Evolutionary conservation across 2,888 invertebrate species (phyloP).

Genomic region (Schizotus pectinicornis): DNA sequence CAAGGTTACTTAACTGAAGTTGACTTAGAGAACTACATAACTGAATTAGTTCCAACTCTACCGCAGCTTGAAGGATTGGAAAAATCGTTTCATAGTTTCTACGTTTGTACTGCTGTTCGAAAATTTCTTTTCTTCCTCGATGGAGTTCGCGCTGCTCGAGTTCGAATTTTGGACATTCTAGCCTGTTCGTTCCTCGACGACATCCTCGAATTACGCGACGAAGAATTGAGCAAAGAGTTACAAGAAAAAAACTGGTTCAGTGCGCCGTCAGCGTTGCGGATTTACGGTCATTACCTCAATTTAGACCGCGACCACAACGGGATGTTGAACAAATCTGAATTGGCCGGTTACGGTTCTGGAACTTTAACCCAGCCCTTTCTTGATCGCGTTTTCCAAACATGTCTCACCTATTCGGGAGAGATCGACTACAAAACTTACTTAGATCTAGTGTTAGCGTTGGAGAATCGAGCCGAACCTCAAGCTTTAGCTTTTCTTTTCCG

Average conservation of each 20-base stretch:
- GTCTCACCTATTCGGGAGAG: slow-evolving; percentile 91
- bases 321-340: slow-evolving; percentile 90
- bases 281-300: slow-evolving; percentile 93
- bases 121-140: slow-evolving; percentile 97
- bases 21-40: slow-evolving; percentile 93
- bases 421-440: slow-evolving; percentile 98
- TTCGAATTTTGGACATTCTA: slow-evolving; percentile 89
- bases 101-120: slow-evolving; percentile 93
- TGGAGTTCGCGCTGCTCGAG: slow-evolving; percentile 83
- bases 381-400: slow-evolving; percentile 93
- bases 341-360: slow-evolving; percentile 89
- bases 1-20: slow-evolving; percentile 68
- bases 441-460: slow-evolving; percentile 91
- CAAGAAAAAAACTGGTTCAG: slow-evolving; percentile 92
- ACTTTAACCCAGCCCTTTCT: slow-evolving; percentile 90
- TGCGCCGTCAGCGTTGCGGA: slow-evolving; percentile 83
- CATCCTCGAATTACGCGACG: slow-evolving; percentile 71
- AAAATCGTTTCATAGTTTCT: slow-evolving; percentile 93
- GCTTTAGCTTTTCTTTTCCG: slow-evolving; percentile 90
- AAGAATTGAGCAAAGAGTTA: slow-evolving; percentile 75
- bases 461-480: slow-evolving; percentile 90
- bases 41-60: slow-evolving; percentile 90
- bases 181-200: slow-evolving; percentile 93
- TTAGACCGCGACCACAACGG: slow-evolving; percentile 95
- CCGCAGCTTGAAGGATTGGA: slow-evolving; percentile 90